Conservation (phyloP, 1,140 invertebrate genomes). For the Diabrotica virgifera region DNA sequence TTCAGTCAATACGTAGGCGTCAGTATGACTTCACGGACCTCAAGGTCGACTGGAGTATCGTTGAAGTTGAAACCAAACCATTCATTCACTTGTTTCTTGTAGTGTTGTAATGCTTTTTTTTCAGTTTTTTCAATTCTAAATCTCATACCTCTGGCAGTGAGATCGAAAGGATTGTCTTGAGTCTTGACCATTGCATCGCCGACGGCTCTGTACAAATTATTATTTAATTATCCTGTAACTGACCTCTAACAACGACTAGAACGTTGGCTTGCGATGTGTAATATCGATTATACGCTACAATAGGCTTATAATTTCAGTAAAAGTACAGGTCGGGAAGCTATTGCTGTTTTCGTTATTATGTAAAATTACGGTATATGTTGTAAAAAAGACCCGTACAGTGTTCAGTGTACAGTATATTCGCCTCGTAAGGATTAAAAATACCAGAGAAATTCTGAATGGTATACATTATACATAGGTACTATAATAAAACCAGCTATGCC, state of each 20-base stretch:
- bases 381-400: too few species aligned
- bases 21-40: not conserved
- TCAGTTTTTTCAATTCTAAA: not conserved
- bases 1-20: not conserved
- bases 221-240: not conserved
- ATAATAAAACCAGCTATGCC: too few species aligned
- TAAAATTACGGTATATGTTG: too few species aligned
- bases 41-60: conserved; percentile 1
- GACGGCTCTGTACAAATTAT: not conserved
- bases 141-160: not conserved
- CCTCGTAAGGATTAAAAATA: too few species aligned
- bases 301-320: too few species aligned
- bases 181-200: not conserved
- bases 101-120: not conserved
- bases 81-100: not conserved
- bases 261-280: not conserved
- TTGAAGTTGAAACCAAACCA: not conserved
- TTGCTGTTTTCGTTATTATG: too few species aligned
- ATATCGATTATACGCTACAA: not conserved
- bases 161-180: not conserved
- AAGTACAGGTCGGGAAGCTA: too few species aligned
- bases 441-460: too few species aligned
- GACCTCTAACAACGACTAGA: not conserved
- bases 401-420: too few species aligned
- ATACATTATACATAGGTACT: too few species aligned